Evolutionary conservation across 2,113 vertebrate genomes (phyloP), one percentile per base, ranked within the genome.

Genomic region (Scopus umbretta): DNA sequence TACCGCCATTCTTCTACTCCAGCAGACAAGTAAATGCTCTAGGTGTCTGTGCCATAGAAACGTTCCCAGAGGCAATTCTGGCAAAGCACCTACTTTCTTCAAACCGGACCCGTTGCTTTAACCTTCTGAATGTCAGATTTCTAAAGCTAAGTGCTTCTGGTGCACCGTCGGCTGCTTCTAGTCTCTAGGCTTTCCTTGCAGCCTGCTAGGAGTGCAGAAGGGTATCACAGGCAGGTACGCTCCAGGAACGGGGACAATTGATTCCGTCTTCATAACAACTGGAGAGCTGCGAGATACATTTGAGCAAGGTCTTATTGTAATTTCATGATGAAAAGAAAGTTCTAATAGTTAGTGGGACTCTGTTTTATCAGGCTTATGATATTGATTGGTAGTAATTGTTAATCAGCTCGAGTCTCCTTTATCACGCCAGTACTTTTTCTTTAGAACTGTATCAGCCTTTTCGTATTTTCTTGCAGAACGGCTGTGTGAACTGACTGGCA

Each of bases 261-360:
- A 91, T 95, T 98, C 96, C 74, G 89, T 94, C 94, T 96, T 93
- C 95, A 50, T 27, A 87, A 74, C 62, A 79, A n/a, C 80, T 53
- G 90, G 83, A 93, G 87, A 91, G 81, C 86, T 97, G 65, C 76
- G 80, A 82, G 80, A 61, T 92, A 88, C 80, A 30, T 93, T 95
- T 83, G 38, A 96, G 49, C 73, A 96, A 95, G 72, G 59, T 92
- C 82, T 97, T 86, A 11, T 34, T 95, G 56, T 95, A 84, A 97
- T 95, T 97, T 97, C 72, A 32, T 47, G 20, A 90, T 94, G 79
- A 92, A 84, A 94, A 73, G 52, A 83, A 93, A 87, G 72, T 94
- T 96, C 94, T 96, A 92, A 89, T 80, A 92, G 95, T 97, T 96
- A 97, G 82, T n/a, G 11, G 49, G 75, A 80, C 76, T 90, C 94